These are phyloP conservation scores for Cheilosia urbana DNA, from an alignment of 2,888 invertebrate genomes.

Conservation along the genomic window DNA sequence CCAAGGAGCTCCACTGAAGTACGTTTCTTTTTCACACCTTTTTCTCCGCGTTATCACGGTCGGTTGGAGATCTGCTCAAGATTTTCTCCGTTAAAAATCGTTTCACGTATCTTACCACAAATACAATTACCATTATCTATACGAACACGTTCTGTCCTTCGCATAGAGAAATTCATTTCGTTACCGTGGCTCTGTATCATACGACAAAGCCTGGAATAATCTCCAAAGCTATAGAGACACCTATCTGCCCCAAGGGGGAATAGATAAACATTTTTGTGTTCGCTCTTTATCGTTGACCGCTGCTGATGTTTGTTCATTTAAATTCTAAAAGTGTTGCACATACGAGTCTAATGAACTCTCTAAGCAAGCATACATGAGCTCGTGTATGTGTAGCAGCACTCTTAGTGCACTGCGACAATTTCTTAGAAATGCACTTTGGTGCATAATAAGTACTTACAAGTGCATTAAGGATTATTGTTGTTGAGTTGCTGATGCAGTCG, in stretches of 20 bases:
- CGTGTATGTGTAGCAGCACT: not conserved
- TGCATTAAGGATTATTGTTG: conserved; percentile 39
- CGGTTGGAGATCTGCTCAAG: not conserved
- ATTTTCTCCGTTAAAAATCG: not conserved
- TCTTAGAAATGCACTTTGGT: conserved; percentile 58
- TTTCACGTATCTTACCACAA: conserved; percentile 38
- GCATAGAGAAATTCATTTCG: conserved; percentile 28
- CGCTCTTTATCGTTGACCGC: conserved; percentile 17
- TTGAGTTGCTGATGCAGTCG: not conserved
- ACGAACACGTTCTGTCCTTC: conserved; percentile 32
- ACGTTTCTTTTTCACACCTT: too few species aligned
- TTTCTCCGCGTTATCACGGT: not conserved
- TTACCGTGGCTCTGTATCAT: not conserved
- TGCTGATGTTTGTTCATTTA: conserved; percentile 58
- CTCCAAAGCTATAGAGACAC: conserved; percentile 29
- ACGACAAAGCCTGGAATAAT: conserved; percentile 7
- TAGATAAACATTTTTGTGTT: conserved; percentile 39
- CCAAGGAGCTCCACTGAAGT: too few species aligned
- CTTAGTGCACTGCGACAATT: conserved; percentile 48
- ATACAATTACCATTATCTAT: conserved; percentile 33
- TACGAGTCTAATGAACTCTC: conserved; percentile 59
- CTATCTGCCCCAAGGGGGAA: conserved; percentile 5
- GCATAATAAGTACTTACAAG: conserved; percentile 55
- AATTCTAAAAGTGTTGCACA: conserved; percentile 59
- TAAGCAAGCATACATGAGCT: conserved; percentile 36